Evolutionary conservation across 2,888 invertebrate species (phyloP), one percentile per base, ranked within the genome.

Genomic region (Ischnura elegans): DNA sequence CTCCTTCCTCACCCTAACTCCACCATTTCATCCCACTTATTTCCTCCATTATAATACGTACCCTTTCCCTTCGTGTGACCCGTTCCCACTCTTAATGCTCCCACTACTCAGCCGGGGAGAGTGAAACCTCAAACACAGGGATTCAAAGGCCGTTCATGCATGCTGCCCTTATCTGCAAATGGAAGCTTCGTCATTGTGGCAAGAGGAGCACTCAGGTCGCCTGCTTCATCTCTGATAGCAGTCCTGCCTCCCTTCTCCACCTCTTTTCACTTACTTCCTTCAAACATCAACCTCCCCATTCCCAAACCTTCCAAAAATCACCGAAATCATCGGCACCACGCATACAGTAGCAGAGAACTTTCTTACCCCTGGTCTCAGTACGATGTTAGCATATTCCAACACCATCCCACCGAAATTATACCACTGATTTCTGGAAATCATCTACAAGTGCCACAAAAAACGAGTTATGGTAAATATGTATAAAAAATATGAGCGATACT

Each of bases 221-320:
- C 42, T n/a, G 86, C 86, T 86, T 86, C 43, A 86, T 86, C 86
- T 46, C 86, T 51, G 45, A 86, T 86, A 86, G 45, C 86, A 86
- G 25, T 16, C 42, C 42, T 16, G 10, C 43, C 42, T 46, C 45
- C n/a, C 36, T 36, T 5, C 76, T 2, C 76, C 29, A 29, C 76
- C 76, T 36, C 76, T 36, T 13, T 25, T 45, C 6, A 25, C 86
- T n/a, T 16, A 25, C 86, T n/a, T 16, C 45, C 45, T 36, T n/a
- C 45, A n/a, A n/a, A 42, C 21, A 43, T n/a, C 45, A 6, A 36
- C 13, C 43, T 36, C 36, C 42, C 0, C 85, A 42, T 42, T n/a
- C n/a, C n/a, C 61, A 51, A 51, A 51, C n/a, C 61, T 8, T 61
- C 13, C 6, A 8, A 19, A 5, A 13, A 51, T 6, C 8, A 61